phyloP scores from a whole-genome alignment of 64 coral and sea anemone genomes.

The Actinia tenebrosa region DNA sequence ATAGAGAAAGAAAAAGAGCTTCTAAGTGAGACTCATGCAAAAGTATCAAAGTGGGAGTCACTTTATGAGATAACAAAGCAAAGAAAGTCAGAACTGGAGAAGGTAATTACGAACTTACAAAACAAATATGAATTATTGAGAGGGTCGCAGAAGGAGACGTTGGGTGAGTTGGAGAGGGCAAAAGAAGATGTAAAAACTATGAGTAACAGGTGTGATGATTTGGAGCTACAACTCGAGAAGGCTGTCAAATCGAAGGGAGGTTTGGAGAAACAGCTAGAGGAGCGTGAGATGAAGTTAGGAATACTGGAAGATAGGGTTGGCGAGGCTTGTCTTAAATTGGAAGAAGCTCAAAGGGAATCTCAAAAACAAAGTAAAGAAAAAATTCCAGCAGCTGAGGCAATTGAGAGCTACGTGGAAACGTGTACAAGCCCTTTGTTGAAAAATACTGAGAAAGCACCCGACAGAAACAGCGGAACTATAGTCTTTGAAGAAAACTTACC shows the following conservation, averaged over 20 bases:
- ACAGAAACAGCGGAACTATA: neutral
- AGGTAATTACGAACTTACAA: slow-evolving; percentile 26
- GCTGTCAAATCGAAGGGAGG: slow-evolving; percentile 22
- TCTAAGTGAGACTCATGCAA: slow-evolving; percentile 8
- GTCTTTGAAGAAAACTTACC: neutral
- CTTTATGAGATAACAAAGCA: slow-evolving; percentile 10
- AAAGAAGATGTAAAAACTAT: slow-evolving; percentile 32
- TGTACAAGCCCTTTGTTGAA: neutral
- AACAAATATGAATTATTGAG: slow-evolving; percentile 46
- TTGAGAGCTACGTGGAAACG: neutral
- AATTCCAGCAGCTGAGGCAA: neutral
- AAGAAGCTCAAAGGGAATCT: slow-evolving; percentile 39
- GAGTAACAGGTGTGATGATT: slow-evolving; percentile 31
- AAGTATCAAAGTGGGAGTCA: slow-evolving; percentile 37
- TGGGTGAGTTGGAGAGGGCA: slow-evolving; percentile 28
- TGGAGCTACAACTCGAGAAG: slow-evolving; percentile 37
- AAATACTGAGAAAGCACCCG: too few relatives aligned
- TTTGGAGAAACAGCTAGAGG: slow-evolving; percentile 38
- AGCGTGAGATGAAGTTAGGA: slow-evolving; percentile 22
- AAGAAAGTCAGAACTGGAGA: slow-evolving; percentile 46
- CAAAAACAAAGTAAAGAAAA: neutral
- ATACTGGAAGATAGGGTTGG: slow-evolving; percentile 32
- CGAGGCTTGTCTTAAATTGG: slow-evolving; percentile 28
- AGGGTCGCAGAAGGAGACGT: slow-evolving; percentile 1
- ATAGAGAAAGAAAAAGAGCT: slow-evolving; percentile 62